phyloP scores from a whole-genome alignment of 1,140 invertebrate genomes.

The Sogatella furcifera region DNA sequence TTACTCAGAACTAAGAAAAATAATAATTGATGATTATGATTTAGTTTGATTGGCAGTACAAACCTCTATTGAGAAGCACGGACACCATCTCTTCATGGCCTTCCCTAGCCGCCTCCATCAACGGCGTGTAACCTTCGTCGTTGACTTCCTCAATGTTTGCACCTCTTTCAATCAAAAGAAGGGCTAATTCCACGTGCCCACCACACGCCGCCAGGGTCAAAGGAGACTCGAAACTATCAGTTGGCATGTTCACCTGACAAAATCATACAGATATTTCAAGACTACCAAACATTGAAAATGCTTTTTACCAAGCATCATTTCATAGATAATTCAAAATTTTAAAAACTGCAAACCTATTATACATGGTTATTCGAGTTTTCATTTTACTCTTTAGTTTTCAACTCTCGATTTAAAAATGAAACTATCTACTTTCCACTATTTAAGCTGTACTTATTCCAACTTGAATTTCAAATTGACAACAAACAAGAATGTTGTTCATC shows the following conservation, averaged over 20 bases:
- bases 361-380: too few species aligned
- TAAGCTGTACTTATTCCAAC: too few species aligned
- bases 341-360: too few species aligned
- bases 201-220: constrained; percentile 96
- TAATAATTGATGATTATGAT: neutral
- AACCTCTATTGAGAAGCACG: constrained; percentile 79
- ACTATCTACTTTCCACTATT: too few species aligned
- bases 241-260: constrained; percentile 88
- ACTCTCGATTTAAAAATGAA: too few species aligned
- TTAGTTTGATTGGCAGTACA: neutral
- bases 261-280: too few species aligned
- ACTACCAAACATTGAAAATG: too few species aligned
- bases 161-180: constrained; percentile 87
- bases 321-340: too few species aligned
- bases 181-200: constrained; percentile 93
- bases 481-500: too few species aligned
- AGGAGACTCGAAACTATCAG: constrained; percentile 98
- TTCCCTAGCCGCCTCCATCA: constrained; percentile 97
- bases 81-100: constrained; percentile 98
- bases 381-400: too few species aligned
- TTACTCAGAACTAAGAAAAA: neutral
- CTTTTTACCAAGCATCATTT: too few species aligned
- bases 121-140: constrained; percentile 98
- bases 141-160: constrained; percentile 99
- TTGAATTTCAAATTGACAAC: too few species aligned